A percentile compares a stretch with the other conserved stretches of the same genome.
phyloP scores from a whole-genome alignment of 2,113 vertebrate genomes.

The Oplegnathus fasciatus region DNA sequence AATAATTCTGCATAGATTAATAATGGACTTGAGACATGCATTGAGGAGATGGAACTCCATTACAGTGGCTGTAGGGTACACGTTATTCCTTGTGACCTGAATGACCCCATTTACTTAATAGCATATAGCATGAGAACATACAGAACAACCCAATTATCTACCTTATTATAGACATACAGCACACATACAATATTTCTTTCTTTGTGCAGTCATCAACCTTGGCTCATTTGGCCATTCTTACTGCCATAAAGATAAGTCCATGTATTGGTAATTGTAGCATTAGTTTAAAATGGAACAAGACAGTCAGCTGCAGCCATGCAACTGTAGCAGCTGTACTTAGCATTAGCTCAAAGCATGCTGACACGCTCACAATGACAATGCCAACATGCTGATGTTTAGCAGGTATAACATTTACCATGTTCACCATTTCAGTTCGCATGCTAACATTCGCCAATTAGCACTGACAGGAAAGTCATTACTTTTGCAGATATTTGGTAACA shows the following conservation, averaged over 20 bases:
- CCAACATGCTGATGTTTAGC: background rate
- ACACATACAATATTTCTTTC: background rate
- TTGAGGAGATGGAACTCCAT: slow-evolving; percentile 31
- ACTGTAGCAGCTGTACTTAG: background rate
- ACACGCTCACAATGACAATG: too few species aligned
- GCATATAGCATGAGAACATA: slow-evolving; percentile 35
- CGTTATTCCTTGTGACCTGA: slow-evolving; percentile 38
- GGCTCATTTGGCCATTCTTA: background rate
- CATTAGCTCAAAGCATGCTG: background rate
- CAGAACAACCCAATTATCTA: slow-evolving; percentile 38
- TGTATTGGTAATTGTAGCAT: background rate
- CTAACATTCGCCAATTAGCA: background rate
- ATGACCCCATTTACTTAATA: slow-evolving; percentile 58
- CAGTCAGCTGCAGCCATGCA: background rate
- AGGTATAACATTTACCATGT: background rate
- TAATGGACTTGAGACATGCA: slow-evolving; percentile 56
- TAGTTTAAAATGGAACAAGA: background rate
- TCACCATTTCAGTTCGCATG: background rate
- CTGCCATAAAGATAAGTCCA: background rate
- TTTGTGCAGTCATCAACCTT: background rate
- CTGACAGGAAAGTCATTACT: background rate
- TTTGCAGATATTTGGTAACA: background rate
- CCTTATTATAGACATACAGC: background rate
- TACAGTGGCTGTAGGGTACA: slow-evolving; percentile 40
- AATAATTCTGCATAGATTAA: slow-evolving; percentile 55